Evolutionary conservation across 2,113 vertebrate genomes (phyloP).

Genomic region (Pipra filicauda): DNA sequence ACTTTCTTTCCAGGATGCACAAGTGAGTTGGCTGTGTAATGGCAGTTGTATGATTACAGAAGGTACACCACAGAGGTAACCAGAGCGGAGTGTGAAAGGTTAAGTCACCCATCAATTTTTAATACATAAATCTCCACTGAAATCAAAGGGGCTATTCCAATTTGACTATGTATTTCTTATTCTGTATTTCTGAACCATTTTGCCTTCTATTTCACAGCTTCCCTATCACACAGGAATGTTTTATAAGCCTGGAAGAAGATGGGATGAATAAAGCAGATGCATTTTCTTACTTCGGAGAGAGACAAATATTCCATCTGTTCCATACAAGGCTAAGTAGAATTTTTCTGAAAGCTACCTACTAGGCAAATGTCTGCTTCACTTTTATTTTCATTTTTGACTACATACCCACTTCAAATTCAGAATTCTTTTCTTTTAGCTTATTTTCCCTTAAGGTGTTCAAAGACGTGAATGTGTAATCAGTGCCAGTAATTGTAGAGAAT

Average conservation of each 20-base stretch:
- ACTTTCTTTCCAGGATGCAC: neutral
- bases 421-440: conserved; percentile 21
- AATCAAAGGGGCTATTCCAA: neutral
- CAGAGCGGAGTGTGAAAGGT: neutral
- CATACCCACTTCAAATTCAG: conserved; percentile 19
- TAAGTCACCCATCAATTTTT: neutral
- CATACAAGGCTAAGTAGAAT: neutral
- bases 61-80: fast-evolving
- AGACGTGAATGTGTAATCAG: conserved; percentile 18
- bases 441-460: conserved; percentile 33
- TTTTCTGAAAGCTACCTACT: conserved; percentile 13
- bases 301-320: conserved; percentile 30
- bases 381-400: conserved; percentile 38
- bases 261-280: conserved; percentile 4
- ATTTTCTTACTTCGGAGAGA: conserved; percentile 31
- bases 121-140: neutral
- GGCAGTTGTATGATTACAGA: neutral
- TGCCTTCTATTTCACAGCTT: neutral
- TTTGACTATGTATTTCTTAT: neutral
- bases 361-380: conserved; percentile 24
- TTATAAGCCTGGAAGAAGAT: neutral
- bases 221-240: neutral
- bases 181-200: neutral
- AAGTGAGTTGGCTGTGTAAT: neutral
- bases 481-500: neutral